Base-by-base conservation (phyloP, 2,888 invertebrate species). In the Bombylius major region DNA sequence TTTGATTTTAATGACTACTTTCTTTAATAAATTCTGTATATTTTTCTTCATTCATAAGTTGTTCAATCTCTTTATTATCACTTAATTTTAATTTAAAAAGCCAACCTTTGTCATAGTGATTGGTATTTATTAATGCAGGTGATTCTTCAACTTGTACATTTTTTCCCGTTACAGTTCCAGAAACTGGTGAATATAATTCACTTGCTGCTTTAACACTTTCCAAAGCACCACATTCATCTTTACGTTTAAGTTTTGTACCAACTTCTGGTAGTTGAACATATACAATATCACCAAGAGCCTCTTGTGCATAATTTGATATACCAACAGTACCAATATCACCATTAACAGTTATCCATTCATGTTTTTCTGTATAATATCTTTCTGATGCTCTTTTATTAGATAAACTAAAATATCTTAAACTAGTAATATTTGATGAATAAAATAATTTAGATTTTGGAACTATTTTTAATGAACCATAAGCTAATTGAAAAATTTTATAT, bases 131-230 rank as follows among this genome's bases (percentile, higher is more conserved):
- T 50, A 96, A 77, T 0, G 82, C 84, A 5, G 98, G 96, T 62
- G 86, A 86, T 12, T 84, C 83, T 72, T 92, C 91, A 1, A 97
- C 86, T 11, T 78, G 77, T 12, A 68, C 68, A 70, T 99, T 99
- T 69, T 89, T 88, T 66, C 88, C 93, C 0, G 82, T 79, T 1
- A 99, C 85, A 64, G 81, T 84, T 42, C 98, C 98, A 34, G 88
- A 86, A 1, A 95, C 81, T 0, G 98, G 98, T 53, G 89, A 87
- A 71, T 89, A 96, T 32, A 98, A 78, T 77, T 98, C 98, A 69
- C 95, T 96, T n/a, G 96, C 98, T 39, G 98, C 97, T 74, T 99
- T 99, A 0, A 99, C 98, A 76, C 96, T 96, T 77, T 99, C 99
- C 62, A 99, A 74, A 1, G 96, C 95, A 12, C 97, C 98, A 69